Evolutionary conservation across 2,797 vertebrate species (phyloP), one percentile per base, ranked within the genome.

Genomic region (Scolopax rusticola): DNA sequence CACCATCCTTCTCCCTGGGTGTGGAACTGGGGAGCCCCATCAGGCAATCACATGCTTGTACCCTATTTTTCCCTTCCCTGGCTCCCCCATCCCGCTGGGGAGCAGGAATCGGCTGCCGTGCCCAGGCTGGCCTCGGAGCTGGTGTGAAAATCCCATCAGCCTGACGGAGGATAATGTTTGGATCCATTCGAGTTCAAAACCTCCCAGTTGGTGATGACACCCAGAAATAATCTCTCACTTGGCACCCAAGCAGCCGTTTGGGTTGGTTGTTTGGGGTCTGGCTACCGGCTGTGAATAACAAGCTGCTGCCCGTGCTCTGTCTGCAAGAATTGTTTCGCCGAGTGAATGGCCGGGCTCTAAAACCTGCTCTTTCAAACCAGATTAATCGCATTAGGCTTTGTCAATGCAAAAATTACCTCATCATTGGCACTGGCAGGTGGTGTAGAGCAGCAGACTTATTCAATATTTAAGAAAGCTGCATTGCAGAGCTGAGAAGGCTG

Each of bases 401-500:
- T 97, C 96, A 89, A 95, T 88, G 92, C 59, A 91, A 85, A 93
- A 90, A 82, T 95, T 74, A 80, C 84, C 95, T 95, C 69, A 59
- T 84, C 77, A 63, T 76, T 54, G 95, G 95, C 96, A 41, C 69
- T 59, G 38, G 96, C 96, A 84, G 95, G 95, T 85, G 94, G 91
- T 40, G 89, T 69, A 82, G 90, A 93, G 84, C 84, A 48, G 95
- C 94, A 93, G 95, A 90, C 93, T 92, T 97, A 83, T 95, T 97
- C 96, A 95, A 93, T 97, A 93, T 97, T 97, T 97, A 96, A 97
- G 97, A 95, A 97, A 96, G 92, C 98, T 98, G 98, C 98, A 97
- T 97, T 98, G 97, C 98, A 97, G 98, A 95, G 97, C 96, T 70
- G 69, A 77, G 94, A 51, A 82, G 68, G 90, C 61, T 88, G 96